Conservation (phyloP, 1,140 invertebrate genomes). For the Drosophila chauvacae region DNA sequence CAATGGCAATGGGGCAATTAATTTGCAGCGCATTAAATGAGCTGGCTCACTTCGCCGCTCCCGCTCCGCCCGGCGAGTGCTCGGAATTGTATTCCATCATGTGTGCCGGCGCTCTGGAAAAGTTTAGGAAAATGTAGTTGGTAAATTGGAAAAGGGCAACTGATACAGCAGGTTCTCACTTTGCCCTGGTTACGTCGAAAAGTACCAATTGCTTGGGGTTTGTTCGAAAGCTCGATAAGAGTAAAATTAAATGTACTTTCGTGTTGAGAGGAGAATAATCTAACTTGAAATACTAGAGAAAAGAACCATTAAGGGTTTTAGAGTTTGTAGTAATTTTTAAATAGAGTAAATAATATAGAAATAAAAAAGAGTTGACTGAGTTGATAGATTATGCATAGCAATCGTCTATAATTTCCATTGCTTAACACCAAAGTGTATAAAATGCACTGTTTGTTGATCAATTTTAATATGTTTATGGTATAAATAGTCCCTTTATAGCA, state of each 20-base stretch:
- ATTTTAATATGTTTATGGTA: too few relatives aligned
- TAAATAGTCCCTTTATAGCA: not conserved
- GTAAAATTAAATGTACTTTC: not conserved
- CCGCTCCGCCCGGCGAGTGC: slow-evolving; percentile 9
- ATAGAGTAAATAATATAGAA: too few relatives aligned
- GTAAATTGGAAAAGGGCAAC: slow-evolving; percentile 19
- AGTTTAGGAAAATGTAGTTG: slow-evolving; percentile 51
- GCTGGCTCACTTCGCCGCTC: slow-evolving; percentile 56
- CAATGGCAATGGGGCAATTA: slow-evolving; percentile 79
- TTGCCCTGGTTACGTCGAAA: slow-evolving; percentile 8
- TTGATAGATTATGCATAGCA: too few relatives aligned
- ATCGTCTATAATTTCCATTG: too few relatives aligned
- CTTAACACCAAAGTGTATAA: too few relatives aligned
- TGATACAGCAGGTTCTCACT: slow-evolving; percentile 21
- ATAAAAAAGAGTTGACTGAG: too few relatives aligned
- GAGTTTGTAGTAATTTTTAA: too few relatives aligned
- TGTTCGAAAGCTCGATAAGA: not conserved
- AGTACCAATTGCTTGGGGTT: slow-evolving; percentile 3
- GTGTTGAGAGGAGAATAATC: too few relatives aligned
- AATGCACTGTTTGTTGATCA: too few relatives aligned
- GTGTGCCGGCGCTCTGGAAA: slow-evolving; percentile 6
- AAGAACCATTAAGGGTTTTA: too few relatives aligned
- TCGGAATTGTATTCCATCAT: slow-evolving; percentile 50
- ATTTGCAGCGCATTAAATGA: slow-evolving; percentile 80
- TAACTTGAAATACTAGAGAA: too few relatives aligned